Conservation (phyloP, 2,888 invertebrate species). For the Encarsia formosa region DNA sequence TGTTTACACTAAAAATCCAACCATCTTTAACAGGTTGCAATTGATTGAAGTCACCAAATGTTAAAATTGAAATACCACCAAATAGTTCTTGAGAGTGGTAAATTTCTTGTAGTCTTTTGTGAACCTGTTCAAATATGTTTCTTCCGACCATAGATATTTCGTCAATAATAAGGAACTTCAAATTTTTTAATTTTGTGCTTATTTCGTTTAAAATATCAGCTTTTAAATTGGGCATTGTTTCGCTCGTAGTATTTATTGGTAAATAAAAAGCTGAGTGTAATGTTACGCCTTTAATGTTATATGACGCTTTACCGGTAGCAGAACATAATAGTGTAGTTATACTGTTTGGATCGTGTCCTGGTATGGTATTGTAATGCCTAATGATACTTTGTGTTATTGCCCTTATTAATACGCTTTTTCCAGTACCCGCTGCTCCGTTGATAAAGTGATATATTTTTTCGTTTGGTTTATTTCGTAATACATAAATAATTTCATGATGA, state of each 20-base stretch:
- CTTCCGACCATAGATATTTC: background rate
- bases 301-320: background rate
- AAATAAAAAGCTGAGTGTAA: slow-evolving; percentile 17
- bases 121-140: background rate
- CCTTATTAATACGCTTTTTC: background rate
- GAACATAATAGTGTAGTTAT: slow-evolving; percentile 2
- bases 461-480: slow-evolving; percentile 3
- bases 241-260: slow-evolving; percentile 12
- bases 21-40: slow-evolving; percentile 19
- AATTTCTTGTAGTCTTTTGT: background rate
- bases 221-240: background rate
- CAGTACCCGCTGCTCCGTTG: background rate
- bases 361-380: slow-evolving; percentile 4
- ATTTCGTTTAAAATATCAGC: background rate
- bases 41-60: slow-evolving; percentile 21
- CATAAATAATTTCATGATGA: slow-evolving; percentile 4
- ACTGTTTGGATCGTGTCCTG: slow-evolving; percentile 7
- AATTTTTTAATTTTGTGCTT: slow-evolving; percentile 4
- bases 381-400: slow-evolving; percentile 13
- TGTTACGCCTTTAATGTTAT: slow-evolving; percentile 13
- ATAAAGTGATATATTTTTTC: background rate
- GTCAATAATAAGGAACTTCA: too few species aligned
- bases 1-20: slow-evolving; percentile 16
- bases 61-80: slow-evolving; percentile 13
- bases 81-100: background rate